Base-by-base conservation (phyloP, 2,888 invertebrate species). In the Caenorhabditis sinica region DNA sequence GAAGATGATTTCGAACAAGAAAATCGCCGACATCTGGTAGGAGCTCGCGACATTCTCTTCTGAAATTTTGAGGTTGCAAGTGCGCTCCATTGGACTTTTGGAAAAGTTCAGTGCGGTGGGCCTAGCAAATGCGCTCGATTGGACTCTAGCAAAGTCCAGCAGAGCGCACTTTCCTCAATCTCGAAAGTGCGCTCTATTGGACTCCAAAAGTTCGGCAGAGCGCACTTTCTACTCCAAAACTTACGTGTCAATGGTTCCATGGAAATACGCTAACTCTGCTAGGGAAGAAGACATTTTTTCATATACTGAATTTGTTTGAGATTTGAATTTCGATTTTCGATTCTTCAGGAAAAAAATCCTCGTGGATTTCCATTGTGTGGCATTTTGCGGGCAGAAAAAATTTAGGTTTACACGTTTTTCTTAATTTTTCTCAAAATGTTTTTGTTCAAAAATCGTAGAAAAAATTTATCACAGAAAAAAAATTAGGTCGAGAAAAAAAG, bases 201-300 rank as follows among this genome's bases (percentile, higher is more conserved):
- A 43, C 11, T 15, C 17, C 2, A 17, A 43, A 43, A 11, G 4
- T 51, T 51, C n/a, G 17, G 20, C 15, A 20, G 51, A 51, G 23
- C 20, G 5, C 20, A 20, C 20, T 51, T 51, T 20, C n/a, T 20
- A 4, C 2, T n/a, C 13, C 8, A 13, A 63, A 49, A 53, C 75
- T 60, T 25, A 76, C 75, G 30, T 58, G 30, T 76, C 75, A 49
- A 76, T 49, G 0, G 75, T 58, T 1, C 75, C 75, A 20, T 76
- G 75, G n/a, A 76, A 68, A 49, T 76, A 76, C 17, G 15, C 49
- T 20, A 63, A 20, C 11, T n/a, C 36, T 13, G 40, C 15, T 2
- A 63, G 36, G 0, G 36, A 9, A 2, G 74, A 28, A 17, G 13
- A 9, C 51, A 51, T 63, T 33, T 51, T 51, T 5, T n/a, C n/a